phyloP scores from a whole-genome alignment of 2,113 vertebrate species.

The Caloenas nicobarica region DNA sequence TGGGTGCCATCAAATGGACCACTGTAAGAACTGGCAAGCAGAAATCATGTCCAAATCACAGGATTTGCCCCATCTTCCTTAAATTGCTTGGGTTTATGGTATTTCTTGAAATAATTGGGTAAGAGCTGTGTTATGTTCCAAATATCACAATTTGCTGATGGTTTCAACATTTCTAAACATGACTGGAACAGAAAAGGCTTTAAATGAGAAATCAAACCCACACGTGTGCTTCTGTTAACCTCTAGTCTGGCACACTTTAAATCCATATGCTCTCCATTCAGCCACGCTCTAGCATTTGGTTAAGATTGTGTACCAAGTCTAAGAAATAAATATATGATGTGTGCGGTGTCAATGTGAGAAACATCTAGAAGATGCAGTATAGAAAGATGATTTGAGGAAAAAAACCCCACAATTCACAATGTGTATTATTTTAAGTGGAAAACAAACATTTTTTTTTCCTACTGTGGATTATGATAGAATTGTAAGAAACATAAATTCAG shows the following conservation, averaged over 20 bases:
- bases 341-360: not conserved
- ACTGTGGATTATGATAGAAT: not conserved
- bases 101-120: not conserved
- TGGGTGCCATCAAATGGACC: constrained; percentile 9
- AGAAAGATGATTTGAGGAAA: not conserved
- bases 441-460: not conserved
- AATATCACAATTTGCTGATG: not conserved
- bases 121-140: not conserved
- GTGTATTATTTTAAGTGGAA: not conserved
- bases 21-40: not conserved
- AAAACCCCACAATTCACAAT: not conserved
- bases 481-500: not conserved
- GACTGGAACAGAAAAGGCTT: not conserved
- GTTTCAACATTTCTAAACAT: not conserved
- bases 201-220: not conserved
- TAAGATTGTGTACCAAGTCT: not conserved
- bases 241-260: not conserved
- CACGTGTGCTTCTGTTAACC: not conserved
- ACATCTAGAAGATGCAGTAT: not conserved
- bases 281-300: not conserved
- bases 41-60: not conserved
- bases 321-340: not conserved
- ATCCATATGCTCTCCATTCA: not conserved
- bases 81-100: not conserved
- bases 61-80: not conserved